Conservation (phyloP, 2,797 vertebrate genomes). For the Gadopsis bispinosus region DNA sequence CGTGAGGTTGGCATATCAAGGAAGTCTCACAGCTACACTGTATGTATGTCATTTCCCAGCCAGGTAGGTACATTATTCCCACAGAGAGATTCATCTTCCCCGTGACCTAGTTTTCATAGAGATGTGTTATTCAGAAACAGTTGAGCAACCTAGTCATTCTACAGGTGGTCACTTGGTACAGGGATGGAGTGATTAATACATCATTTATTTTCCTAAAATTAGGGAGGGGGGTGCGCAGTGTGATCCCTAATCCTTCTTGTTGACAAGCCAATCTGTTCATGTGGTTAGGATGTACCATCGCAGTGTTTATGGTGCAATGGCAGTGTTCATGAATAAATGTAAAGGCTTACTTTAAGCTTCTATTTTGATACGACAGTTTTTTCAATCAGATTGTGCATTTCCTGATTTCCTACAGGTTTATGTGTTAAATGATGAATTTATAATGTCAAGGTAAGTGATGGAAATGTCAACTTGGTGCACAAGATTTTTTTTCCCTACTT, state of each 20-base stretch:
- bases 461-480: background rate
- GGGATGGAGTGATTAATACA: constrained; percentile 3
- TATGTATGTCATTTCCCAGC: constrained; percentile 1
- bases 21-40: background rate
- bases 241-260: constrained; percentile 5
- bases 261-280: constrained; percentile 23
- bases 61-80: constrained; percentile 1
- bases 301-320: background rate
- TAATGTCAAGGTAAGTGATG: background rate
- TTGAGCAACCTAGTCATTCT: constrained; percentile 1
- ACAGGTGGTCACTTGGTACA: constrained; percentile 1
- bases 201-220: constrained; percentile 13
- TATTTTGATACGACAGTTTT: background rate
- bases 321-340: constrained; percentile 1
- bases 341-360: background rate
- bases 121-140: background rate
- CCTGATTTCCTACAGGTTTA: background rate
- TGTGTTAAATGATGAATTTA: background rate
- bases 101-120: constrained; percentile 17
- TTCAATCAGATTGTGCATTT: background rate
- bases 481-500: too few relatives aligned
- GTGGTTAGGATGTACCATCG: background rate
- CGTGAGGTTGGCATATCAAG: constrained; percentile 1
- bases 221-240: background rate
- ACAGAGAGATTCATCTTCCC: background rate